Conservation (phyloP, 2,888 invertebrate species). For the Trachelus iudaicus region DNA sequence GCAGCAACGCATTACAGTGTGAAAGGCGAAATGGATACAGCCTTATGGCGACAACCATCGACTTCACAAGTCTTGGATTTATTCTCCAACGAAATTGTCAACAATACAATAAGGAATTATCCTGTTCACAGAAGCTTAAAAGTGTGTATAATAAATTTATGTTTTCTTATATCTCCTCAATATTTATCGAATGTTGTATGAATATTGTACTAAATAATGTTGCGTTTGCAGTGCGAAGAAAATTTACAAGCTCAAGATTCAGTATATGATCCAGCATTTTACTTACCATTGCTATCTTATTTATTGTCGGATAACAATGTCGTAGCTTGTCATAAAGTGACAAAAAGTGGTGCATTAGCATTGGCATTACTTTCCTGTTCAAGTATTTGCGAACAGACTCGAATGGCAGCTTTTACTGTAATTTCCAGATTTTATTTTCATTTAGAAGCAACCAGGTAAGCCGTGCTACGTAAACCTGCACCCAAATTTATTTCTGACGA, state of each 20-base stretch:
- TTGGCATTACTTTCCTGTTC: slow-evolving; percentile 78
- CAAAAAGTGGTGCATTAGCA: slow-evolving; percentile 77
- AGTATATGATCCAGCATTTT: slow-evolving; percentile 85
- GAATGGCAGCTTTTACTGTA: slow-evolving; percentile 80
- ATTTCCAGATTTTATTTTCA: slow-evolving; percentile 80
- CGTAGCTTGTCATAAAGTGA: slow-evolving; percentile 77
- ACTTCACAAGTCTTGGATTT: slow-evolving; percentile 79
- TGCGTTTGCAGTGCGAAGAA: slow-evolving; percentile 34
- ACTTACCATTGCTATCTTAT: slow-evolving; percentile 81
- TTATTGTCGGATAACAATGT: slow-evolving; percentile 80
- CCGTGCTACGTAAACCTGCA: slow-evolving; percentile 22
- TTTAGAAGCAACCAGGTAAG: slow-evolving; percentile 76
- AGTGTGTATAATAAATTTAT: slow-evolving; percentile 39
- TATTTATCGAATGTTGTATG: not conserved
- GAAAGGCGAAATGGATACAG: slow-evolving; percentile 69
- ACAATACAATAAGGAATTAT: slow-evolving; percentile 77
- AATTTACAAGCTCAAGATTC: slow-evolving; percentile 50
- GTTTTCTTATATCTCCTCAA: not conserved
- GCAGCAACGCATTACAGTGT: slow-evolving; percentile 83
- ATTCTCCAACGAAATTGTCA: slow-evolving; percentile 74
- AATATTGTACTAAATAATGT: slow-evolving; percentile 2
- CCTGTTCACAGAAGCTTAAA: slow-evolving; percentile 74
- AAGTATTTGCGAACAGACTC: slow-evolving; percentile 74
- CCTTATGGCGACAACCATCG: slow-evolving; percentile 78
- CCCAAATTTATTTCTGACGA: not conserved